These are phyloP conservation scores for Nebria brevicollis DNA, from an alignment of 2,888 invertebrate genomes.

Conservation along the genomic window DNA sequence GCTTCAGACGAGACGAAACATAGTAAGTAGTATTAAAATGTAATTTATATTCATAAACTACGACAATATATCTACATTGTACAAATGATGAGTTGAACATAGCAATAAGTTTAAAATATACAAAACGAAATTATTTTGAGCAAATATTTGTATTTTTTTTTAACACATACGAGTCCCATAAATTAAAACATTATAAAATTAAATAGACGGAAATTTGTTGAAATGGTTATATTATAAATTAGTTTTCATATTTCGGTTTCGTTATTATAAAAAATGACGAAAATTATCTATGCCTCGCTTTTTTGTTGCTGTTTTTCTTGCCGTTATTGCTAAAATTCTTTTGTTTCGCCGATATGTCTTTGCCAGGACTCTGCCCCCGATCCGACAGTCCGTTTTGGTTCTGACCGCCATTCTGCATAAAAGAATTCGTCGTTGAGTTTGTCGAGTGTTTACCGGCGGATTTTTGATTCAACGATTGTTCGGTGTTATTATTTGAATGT, in stretches of 20 bases:
- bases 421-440: constrained; percentile 53
- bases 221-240: not conserved
- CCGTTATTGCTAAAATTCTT: constrained; percentile 68
- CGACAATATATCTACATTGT: constrained; percentile 26
- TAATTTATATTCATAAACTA: constrained; percentile 32
- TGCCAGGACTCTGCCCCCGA: constrained; percentile 62
- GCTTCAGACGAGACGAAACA: constrained; percentile 35
- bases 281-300: constrained; percentile 81
- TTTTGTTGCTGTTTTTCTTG: constrained; percentile 83
- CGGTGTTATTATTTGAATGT: constrained; percentile 61
- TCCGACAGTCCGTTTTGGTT: constrained; percentile 59
- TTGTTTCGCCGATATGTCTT: constrained; percentile 74
- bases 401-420: constrained; percentile 57
- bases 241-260: not conserved
- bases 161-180: not conserved
- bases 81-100: constrained; percentile 4
- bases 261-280: constrained; percentile 15
- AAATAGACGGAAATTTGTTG: not conserved
- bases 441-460: constrained; percentile 61
- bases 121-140: constrained; percentile 33
- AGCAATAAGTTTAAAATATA: no score
- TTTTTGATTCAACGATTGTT: constrained; percentile 56
- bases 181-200: not conserved
- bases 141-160: constrained; percentile 23
- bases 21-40: constrained; percentile 26